Evolutionary conservation across 2,797 vertebrate genomes (phyloP), one percentile per base, ranked within the genome.

Genomic region (Channallabes apus): DNA sequence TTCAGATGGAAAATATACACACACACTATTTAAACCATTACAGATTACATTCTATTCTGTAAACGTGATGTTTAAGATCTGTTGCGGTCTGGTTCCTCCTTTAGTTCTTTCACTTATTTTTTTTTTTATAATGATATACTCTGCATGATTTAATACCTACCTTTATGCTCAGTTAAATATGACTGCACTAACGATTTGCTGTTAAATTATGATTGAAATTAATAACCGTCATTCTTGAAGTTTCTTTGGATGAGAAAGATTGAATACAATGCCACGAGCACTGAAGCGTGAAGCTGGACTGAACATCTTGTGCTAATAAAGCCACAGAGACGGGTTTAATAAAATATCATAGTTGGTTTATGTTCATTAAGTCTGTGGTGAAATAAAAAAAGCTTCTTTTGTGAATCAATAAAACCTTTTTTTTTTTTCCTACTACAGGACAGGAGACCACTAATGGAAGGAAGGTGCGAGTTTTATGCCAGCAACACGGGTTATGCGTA

Each of bases 391-490:
- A n/a, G 67, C 24, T n/a, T 17, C n/a, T 67, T 56, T 64, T 20
- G 54, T 35, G 11, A 69, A 6, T 80, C 22, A 79, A 68, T 69
- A 67, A 56, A 82, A 22, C 1, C 32, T 14, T 59, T 8, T 38
- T 38, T 9, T 75, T 6, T 75, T 9, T 75, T 6, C 67, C 41
- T 27, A 73, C 90, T 91, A 51, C 89, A 99, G 98, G 97, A 99
- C 75, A 95, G 91, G 3, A 92, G 96, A 83, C 97, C 97, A 0
- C 85, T 99, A 88, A 89, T 94, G 84, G 93, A 94, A 27, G 95
- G 96, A 85, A 96, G 96, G 77, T 99, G 98, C 90, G 94, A 96
- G 88, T 98, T 94, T 90, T 97, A 96, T 84, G 88, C 93, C 86
- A 98, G 97, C 82, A 95, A 92, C 80, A 86, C 92, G 1, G 97